Percentiles rank a stretch among this genome's conserved stretches.
These are phyloP conservation scores for Anabacerthia variegaticeps DNA, from an alignment of 2,797 vertebrate genomes.

Conservation along the genomic window DNA sequence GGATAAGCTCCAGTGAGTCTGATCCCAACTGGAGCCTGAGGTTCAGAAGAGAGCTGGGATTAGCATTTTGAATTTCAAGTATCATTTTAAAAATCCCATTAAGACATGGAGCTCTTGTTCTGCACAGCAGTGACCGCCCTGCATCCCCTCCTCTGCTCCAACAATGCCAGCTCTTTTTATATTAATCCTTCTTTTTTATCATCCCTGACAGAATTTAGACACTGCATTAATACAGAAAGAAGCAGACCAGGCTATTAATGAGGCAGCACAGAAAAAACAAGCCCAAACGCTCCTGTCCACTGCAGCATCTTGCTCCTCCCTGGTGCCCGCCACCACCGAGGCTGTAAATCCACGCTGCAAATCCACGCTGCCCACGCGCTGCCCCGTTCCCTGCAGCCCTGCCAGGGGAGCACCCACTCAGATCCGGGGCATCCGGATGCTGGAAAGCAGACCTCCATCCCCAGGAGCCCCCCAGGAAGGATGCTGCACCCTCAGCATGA, in stretches of 20 bases:
- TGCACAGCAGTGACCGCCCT: not conserved
- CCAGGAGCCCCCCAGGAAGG: not conserved
- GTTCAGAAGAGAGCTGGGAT: not conserved
- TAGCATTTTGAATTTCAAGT: not conserved
- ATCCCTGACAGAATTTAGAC: not conserved
- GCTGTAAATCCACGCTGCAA: not conserved
- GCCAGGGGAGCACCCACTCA: not conserved
- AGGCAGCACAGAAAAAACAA: not conserved
- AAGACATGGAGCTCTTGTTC: not conserved
- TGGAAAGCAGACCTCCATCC: not conserved
- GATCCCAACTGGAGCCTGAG: not conserved
- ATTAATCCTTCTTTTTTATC: not conserved
- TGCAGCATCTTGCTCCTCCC: not conserved
- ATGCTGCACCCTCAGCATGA: not conserved
- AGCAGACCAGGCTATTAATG: not conserved
- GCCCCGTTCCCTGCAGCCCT: not conserved
- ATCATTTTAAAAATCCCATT: not conserved
- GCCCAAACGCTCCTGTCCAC: not conserved
- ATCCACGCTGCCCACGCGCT: rapidly evolving
- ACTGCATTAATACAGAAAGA: not conserved
- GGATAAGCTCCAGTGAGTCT: not conserved
- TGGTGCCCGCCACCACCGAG: not conserved
- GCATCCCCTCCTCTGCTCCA: not conserved
- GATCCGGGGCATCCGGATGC: not conserved
- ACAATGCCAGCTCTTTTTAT: not conserved